These are phyloP conservation scores for Chauna torquata DNA, from an alignment of 2,113 vertebrate genomes.

Conservation along the genomic window DNA sequence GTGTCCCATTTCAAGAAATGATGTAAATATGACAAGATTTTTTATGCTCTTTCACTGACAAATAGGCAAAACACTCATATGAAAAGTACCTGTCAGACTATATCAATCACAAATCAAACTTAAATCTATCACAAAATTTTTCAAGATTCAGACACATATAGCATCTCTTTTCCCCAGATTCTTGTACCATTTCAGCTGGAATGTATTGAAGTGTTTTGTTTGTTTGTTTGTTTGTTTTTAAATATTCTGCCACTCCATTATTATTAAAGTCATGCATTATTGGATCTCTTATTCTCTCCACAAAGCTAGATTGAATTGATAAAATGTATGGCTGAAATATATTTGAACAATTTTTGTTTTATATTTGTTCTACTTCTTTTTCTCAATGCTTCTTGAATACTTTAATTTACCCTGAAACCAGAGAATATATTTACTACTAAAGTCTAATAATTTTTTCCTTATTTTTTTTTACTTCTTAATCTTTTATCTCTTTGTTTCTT, in stretches of 20 bases:
- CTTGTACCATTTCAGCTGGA: not conserved
- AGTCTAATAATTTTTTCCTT: not conserved
- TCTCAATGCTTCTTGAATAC: not conserved
- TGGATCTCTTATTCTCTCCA: not conserved
- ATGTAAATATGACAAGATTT: not conserved
- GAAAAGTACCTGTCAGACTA: not conserved
- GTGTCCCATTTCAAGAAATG: not conserved
- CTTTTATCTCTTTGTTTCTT: not conserved
- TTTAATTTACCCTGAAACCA: not conserved
- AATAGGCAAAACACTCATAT: not conserved
- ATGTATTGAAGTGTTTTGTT: not conserved
- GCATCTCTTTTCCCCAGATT: not conserved
- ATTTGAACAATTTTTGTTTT: not conserved
- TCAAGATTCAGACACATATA: not conserved
- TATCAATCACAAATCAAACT: not conserved
- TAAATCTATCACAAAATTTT: not conserved
- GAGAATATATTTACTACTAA: not conserved
- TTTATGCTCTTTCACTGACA: not conserved
- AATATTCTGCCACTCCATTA: not conserved
- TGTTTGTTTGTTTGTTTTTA: not conserved
- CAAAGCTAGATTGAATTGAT: rapidly evolving
- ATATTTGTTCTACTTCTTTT: not conserved
- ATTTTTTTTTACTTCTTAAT: not conserved
- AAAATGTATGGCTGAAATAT: not conserved
- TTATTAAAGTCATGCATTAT: not conserved